These are phyloP conservation scores for Epistrophella euchroma DNA, from an alignment of 2,888 invertebrate species.

Conservation along the genomic window DNA sequence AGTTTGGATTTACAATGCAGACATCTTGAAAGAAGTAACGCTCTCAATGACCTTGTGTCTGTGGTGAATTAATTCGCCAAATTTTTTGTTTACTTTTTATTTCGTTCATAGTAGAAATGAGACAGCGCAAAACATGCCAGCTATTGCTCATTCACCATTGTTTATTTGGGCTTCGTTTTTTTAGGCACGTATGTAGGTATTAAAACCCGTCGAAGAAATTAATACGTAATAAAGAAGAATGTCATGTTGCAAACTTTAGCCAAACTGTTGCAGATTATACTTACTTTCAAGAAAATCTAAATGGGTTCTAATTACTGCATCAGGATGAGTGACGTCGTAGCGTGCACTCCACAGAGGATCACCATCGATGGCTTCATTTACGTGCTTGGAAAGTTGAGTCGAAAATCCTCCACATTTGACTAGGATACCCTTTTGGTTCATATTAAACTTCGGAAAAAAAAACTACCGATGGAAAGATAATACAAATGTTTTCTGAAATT, in stretches of 20 bases:
- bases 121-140: slow-evolving; percentile 21
- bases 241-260: background rate
- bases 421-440: slow-evolving; percentile 80
- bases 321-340: slow-evolving; percentile 90
- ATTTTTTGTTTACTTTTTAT: slow-evolving; percentile 10
- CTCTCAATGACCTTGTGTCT: slow-evolving; percentile 36
- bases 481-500: background rate
- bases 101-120: slow-evolving; percentile 38
- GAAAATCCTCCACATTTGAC: slow-evolving; percentile 91
- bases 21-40: slow-evolving; percentile 9
- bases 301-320: slow-evolving; percentile 91
- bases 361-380: slow-evolving; percentile 90
- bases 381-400: slow-evolving; percentile 90
- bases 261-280: slow-evolving; percentile 38
- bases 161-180: background rate
- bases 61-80: slow-evolving; percentile 26
- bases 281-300: slow-evolving; percentile 91
- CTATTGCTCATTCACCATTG: slow-evolving; percentile 31
- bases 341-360: slow-evolving; percentile 95
- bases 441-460: background rate
- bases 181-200: background rate
- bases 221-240: slow-evolving; percentile 34
- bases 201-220: background rate
- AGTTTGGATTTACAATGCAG: background rate
- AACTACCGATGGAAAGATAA: background rate